Percentiles rank a stretch among this genome's conserved stretches.
Evolutionary conservation across 2,113 vertebrate genomes (phyloP).

Genomic region (Saccopteryx bilineata): DNA sequence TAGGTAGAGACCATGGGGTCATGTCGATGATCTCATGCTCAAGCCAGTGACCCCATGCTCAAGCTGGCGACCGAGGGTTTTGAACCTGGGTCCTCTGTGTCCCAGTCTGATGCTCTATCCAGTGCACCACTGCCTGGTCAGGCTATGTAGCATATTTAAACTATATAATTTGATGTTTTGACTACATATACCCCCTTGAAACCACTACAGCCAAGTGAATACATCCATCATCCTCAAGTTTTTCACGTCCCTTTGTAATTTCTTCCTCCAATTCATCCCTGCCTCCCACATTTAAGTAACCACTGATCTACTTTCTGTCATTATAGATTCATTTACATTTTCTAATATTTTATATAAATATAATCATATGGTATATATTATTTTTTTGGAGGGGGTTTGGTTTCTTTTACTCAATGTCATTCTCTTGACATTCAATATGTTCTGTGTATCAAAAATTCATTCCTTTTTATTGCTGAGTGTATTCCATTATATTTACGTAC

Average conservation of each 20-base stretch:
- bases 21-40: too few relatives aligned
- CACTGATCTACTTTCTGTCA: neutral
- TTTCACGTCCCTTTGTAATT: neutral
- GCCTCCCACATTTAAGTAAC: neutral
- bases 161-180: neutral
- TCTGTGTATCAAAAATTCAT: neutral
- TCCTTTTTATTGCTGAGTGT: neutral
- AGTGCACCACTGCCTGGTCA: too few relatives aligned
- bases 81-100: too few relatives aligned
- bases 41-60: too few relatives aligned
- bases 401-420: neutral
- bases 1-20: too few relatives aligned
- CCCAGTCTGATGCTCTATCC: too few relatives aligned
- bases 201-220: neutral
- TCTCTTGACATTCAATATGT: neutral
- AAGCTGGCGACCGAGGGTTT: too few relatives aligned
- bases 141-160: neutral
- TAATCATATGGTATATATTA: neutral
- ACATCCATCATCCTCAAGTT: neutral
- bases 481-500: neutral
- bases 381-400: neutral
- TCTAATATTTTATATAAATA: constrained; percentile 19
- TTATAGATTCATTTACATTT: constrained; percentile 34
- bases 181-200: neutral
- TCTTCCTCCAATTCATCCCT: neutral